These are phyloP conservation scores for Laticauda laticaudata DNA, from an alignment of 2,113 vertebrate genomes.

Conservation along the genomic window DNA sequence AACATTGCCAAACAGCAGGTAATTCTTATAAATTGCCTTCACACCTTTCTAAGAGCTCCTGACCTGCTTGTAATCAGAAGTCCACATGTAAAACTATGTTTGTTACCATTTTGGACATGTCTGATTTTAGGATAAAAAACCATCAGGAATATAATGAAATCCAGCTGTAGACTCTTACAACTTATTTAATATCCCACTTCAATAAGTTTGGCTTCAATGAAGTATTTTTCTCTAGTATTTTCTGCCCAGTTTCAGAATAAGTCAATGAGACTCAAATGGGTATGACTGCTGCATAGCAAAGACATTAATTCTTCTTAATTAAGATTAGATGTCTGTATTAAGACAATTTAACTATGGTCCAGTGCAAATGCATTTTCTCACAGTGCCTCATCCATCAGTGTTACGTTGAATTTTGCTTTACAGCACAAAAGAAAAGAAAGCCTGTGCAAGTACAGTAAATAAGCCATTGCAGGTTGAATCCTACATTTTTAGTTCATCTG, in stretches of 20 bases:
- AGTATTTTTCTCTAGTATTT: conserved; percentile 42
- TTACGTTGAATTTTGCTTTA: conserved; percentile 45
- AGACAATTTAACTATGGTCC: conserved; percentile 46
- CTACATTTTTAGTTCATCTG: conserved; percentile 2
- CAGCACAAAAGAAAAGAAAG: conserved; percentile 39
- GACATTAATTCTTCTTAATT: conserved; percentile 45
- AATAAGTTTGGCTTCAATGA: conserved; percentile 50
- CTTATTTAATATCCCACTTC: conserved; percentile 58
- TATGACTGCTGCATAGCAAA: conserved; percentile 48
- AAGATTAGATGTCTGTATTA: conserved; percentile 45
- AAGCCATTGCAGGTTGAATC: neutral
- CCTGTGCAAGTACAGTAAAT: neutral
- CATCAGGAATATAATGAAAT: conserved; percentile 14
- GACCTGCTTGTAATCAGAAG: neutral
- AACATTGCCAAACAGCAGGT: neutral
- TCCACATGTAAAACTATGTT: neutral
- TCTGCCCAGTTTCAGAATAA: conserved; percentile 47
- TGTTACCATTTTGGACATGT: neutral
- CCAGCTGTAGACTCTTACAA: conserved; percentile 40
- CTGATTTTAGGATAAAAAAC: conserved; percentile 2
- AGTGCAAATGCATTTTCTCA: conserved; percentile 37
- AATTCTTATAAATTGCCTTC: neutral
- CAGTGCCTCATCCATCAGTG: conserved; percentile 22
- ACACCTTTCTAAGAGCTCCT: neutral
- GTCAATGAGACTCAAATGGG: conserved; percentile 35